Evolutionary conservation across 2,888 invertebrate species (phyloP).

Genomic region (Alviniconcha strummeri): DNA sequence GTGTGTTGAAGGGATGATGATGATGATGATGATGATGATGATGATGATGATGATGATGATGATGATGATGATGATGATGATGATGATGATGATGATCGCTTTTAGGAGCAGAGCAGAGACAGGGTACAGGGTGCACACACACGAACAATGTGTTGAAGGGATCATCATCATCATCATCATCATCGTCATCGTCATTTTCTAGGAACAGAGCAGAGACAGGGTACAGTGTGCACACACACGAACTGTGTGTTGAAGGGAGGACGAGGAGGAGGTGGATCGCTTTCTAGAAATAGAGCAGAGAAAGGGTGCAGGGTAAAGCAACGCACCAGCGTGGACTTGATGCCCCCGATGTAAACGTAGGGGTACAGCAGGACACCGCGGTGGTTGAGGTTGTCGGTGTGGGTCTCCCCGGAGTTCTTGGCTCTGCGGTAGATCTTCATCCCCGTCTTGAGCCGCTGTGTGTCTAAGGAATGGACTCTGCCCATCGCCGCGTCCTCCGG

Average conservation of each 20-base stretch:
- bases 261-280: too few species aligned
- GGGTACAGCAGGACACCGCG: slow-evolving; percentile 2
- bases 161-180: too few species aligned
- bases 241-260: too few species aligned
- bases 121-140: too few species aligned
- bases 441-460: neutral
- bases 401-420: neutral
- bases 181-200: too few species aligned
- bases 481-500: too few species aligned
- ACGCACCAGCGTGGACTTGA: slow-evolving; percentile 22
- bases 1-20: neutral
- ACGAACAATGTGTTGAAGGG: too few species aligned
- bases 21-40: slow-evolving; percentile 8
- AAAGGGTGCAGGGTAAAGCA: neutral
- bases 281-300: too few species aligned
- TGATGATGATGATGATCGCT: slow-evolving; percentile 16
- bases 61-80: slow-evolving; percentile 22
- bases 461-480: too few species aligned
- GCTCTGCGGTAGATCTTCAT: neutral
- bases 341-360: slow-evolving; percentile 16
- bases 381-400: slow-evolving; percentile 18
- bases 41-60: slow-evolving; percentile 19
- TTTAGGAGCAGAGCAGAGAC: too few species aligned
- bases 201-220: too few species aligned
- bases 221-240: too few species aligned